A percentile compares a stretch with the other conserved stretches of the same genome.
Evolutionary conservation across 1,140 invertebrate genomes (phyloP).

Genomic region (Marisa cornuarietis): DNA sequence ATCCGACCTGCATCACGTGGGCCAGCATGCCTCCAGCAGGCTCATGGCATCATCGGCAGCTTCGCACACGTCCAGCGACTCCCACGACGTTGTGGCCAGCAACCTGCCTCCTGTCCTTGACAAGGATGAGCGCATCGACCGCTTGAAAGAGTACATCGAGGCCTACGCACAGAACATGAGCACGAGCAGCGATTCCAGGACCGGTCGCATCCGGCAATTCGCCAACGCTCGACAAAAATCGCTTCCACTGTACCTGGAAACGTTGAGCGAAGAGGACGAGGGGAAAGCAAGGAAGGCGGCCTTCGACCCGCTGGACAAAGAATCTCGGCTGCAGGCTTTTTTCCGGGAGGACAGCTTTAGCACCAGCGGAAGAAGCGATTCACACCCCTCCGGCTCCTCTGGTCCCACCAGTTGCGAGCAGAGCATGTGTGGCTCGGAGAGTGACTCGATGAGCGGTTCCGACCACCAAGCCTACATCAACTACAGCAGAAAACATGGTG

Average conservation of each 20-base stretch:
- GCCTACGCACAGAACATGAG: slow-evolving; percentile 6
- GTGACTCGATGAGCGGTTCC: slow-evolving; percentile 12
- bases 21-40: background rate
- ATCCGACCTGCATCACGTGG: background rate
- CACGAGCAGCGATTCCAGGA: background rate
- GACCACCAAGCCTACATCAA: background rate
- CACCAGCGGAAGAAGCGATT: slow-evolving; percentile 3
- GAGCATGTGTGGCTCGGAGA: slow-evolving; percentile 15
- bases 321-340: slow-evolving; percentile 19
- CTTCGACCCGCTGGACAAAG: slow-evolving; percentile 28
- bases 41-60: background rate
- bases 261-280: slow-evolving; percentile 57
- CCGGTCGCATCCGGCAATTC: slow-evolving; percentile 45
- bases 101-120: background rate
- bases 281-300: slow-evolving; percentile 28
- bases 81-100: background rate
- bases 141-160: slow-evolving; percentile 26
- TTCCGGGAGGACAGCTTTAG: slow-evolving; percentile 11
- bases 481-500: background rate
- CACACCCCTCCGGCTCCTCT: background rate
- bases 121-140: slow-evolving; percentile 1
- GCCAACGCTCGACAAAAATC: slow-evolving; percentile 51
- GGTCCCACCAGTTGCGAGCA: slow-evolving; percentile 15
- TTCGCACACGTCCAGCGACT: background rate
- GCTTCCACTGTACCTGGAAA: slow-evolving; percentile 55